phyloP scores from a whole-genome alignment of 2,797 vertebrate species.

The Coreius guichenoti region DNA sequence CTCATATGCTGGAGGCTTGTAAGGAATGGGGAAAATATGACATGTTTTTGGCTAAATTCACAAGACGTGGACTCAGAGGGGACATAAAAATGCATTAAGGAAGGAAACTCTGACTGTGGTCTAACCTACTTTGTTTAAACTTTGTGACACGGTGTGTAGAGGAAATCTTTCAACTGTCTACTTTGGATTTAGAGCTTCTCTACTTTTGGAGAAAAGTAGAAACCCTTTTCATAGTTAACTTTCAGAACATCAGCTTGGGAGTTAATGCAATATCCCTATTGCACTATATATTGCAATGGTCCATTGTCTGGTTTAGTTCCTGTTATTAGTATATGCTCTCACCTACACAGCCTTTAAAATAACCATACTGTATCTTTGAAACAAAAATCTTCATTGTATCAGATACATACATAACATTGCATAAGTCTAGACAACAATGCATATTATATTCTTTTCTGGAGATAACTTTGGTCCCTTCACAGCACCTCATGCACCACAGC shows the following conservation, averaged over 20 bases:
- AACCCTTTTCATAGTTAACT: constrained; percentile 2
- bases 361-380: not conserved
- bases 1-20: constrained; percentile 49
- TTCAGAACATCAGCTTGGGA: constrained; percentile 10
- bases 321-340: not conserved
- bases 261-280: not conserved
- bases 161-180: constrained; percentile 30
- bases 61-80: constrained; percentile 24
- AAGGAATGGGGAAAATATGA: constrained; percentile 22
- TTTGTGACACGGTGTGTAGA: constrained; percentile 10
- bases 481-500: not conserved
- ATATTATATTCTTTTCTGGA: not conserved
- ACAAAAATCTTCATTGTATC: not conserved
- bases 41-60: constrained; percentile 47
- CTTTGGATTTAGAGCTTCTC: constrained; percentile 28
- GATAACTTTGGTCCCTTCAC: not conserved
- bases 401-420: not conserved
- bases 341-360: not conserved
- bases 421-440: not conserved
- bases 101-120: constrained; percentile 21
- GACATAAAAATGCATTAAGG: constrained; percentile 43
- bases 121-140: constrained; percentile 47
- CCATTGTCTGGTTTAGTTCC: not conserved
- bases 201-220: not conserved
- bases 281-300: not conserved